Evolutionary conservation across 1,140 invertebrate genomes (phyloP).

Genomic region (Zaprionus ghesquierei): DNA sequence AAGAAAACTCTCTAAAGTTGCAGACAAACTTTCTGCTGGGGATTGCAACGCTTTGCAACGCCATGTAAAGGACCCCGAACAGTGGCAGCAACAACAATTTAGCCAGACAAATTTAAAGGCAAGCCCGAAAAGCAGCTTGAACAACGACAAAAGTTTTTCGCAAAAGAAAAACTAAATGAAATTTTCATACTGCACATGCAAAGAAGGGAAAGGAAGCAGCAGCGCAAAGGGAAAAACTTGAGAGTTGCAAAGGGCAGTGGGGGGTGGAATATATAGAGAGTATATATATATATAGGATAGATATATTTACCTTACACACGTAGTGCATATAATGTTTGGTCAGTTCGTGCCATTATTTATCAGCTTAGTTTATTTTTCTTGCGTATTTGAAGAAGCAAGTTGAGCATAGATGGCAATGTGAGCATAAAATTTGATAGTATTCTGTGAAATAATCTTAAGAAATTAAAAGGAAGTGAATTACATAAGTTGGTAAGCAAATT

Average conservation of each 20-base stretch:
- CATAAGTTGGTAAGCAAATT: too few relatives aligned
- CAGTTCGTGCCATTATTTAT: too few relatives aligned
- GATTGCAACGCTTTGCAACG: conserved; percentile 56
- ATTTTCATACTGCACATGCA: conserved; percentile 46
- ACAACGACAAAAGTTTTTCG: conserved; percentile 46
- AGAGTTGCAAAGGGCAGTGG: conserved; percentile 8
- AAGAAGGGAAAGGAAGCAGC: neutral
- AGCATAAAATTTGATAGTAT: too few relatives aligned
- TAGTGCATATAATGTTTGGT: too few relatives aligned
- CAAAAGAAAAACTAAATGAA: conserved; percentile 50
- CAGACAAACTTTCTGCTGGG: conserved; percentile 69
- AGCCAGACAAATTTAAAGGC: conserved; percentile 77
- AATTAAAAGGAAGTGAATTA: too few relatives aligned
- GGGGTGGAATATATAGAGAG: too few relatives aligned
- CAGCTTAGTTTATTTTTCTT: too few relatives aligned
- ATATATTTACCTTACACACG: neutral
- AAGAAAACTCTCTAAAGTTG: conserved; percentile 63
- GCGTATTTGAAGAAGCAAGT: too few relatives aligned
- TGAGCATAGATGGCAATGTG: too few relatives aligned
- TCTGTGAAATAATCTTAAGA: too few relatives aligned
- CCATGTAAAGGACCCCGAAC: conserved; percentile 36
- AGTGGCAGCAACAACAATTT: conserved; percentile 29
- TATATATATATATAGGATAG: neutral
- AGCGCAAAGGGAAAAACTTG: conserved; percentile 18
- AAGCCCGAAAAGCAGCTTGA: conserved; percentile 40